Evolutionary conservation across 2,888 invertebrate species (phyloP).

Genomic region (Serripes groenlandicus): DNA sequence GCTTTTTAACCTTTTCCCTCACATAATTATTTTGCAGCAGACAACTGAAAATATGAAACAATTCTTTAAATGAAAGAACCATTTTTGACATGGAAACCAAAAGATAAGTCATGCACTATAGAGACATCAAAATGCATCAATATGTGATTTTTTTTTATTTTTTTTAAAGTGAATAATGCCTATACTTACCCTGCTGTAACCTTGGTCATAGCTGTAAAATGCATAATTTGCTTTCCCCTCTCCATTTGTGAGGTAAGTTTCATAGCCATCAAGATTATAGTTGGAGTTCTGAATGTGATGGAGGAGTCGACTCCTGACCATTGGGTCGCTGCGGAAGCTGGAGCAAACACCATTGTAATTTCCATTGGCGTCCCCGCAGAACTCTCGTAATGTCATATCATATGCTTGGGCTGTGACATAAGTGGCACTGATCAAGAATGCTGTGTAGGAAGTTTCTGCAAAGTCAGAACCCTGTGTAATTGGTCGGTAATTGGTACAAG

Average conservation of each 20-base stretch:
- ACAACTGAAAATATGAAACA: no score
- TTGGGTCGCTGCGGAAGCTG: constrained; percentile 59
- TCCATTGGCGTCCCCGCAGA: constrained; percentile 66
- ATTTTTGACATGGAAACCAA: no score
- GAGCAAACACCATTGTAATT: constrained; percentile 73
- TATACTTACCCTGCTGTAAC: constrained; percentile 64
- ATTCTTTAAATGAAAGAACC: no score
- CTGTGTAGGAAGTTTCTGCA: constrained; percentile 58
- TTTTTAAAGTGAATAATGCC: no score
- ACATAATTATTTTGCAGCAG: no score
- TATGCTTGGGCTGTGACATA: constrained; percentile 83
- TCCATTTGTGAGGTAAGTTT: constrained; percentile 70
- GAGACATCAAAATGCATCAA: no score
- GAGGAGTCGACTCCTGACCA: constrained; percentile 53
- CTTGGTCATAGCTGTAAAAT: constrained; percentile 68
- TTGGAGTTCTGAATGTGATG: constrained; percentile 57
- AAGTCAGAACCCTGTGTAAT: constrained; percentile 62
- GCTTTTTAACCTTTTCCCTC: no score
- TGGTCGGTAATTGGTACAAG: constrained; percentile 53
- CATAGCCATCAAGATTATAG: constrained; percentile 33
- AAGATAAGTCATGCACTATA: no score
- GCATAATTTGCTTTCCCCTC: constrained; percentile 68
- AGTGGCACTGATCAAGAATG: constrained; percentile 79
- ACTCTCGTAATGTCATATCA: constrained; percentile 79
- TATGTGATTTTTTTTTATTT: no score